Base-by-base conservation (phyloP, 1,140 invertebrate genomes). In the Globodera ellingtonae region DNA sequence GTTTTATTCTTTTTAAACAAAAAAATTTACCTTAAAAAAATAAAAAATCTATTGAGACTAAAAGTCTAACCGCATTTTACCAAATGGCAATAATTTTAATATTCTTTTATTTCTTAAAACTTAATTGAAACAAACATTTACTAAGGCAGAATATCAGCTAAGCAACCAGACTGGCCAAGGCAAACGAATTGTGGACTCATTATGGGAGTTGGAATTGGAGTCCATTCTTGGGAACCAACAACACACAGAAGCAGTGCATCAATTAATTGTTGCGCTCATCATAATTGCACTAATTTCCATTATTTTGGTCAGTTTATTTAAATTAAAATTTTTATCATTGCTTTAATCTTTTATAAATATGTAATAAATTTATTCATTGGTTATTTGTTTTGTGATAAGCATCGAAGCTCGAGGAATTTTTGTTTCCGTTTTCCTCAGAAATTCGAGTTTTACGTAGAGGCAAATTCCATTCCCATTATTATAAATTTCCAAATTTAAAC, bases 231-330 rank as follows among this genome's bases (percentile, higher is more conserved):
- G 75, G 47, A 18, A 75, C 8, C n/a, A 70, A 44, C 21, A 46
- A 46, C 52, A 82, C 52, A 81, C 67, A 8, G 65, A 47, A 44
- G 67, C 80, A 24, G 70, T 81, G 35, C 79, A 81, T 44, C 80
- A 77, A 59, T 65, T 81, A 24, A 81, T 81, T 18, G 48, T 69
- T 44, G 79, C 78, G 21, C 5, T 44, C 62, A 47, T 81, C 56
- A 75, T 81, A 56, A 81, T 81, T 80, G 79, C 50, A 24, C 48
- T 81, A 8, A 81, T 81, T 7, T 52, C 76, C 24, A 59, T 66
- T 15, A 50, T 81, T n/a, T 47, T 81, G 18, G 80, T 81, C 48
- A 80, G 72, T 35, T 59, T 13, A 35, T 72, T 44, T 69, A 35
- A 35, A 35, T 35, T 35, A 35, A 35, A 35, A 35, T 80, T 70